A percentile compares a stretch with the other conserved stretches of the same genome.
These are phyloP conservation scores for Microctonus hyperodae DNA, from an alignment of 2,888 invertebrate species.

Conservation along the genomic window DNA sequence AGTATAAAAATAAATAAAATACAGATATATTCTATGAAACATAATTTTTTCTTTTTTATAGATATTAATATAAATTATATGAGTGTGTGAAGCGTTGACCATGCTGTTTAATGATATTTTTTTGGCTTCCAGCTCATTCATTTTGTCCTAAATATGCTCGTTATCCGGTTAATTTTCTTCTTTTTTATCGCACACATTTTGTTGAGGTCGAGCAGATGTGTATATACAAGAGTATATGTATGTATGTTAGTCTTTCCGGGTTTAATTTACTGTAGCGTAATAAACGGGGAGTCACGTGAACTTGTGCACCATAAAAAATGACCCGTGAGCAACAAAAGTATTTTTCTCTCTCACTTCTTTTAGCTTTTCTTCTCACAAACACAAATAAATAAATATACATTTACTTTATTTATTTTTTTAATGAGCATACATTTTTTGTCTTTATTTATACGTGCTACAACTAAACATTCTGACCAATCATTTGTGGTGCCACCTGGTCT, in stretches of 20 bases:
- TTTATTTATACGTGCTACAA: not conserved
- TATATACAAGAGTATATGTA: not conserved
- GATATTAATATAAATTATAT: too few species aligned
- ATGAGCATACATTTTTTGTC: not conserved
- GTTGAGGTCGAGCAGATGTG: slow-evolving; percentile 16
- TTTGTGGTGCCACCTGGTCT: not conserved
- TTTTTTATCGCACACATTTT: slow-evolving; percentile 8
- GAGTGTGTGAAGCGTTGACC: not conserved
- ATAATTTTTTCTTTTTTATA: too few species aligned
- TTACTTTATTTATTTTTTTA: not conserved
- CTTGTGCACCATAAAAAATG: slow-evolving; percentile 17
- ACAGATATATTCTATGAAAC: too few species aligned
- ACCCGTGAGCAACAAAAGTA: not conserved
- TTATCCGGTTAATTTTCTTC: slow-evolving; percentile 11
- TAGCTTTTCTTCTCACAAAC: not conserved
- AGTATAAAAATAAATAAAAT: too few species aligned
- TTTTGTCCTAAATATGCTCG: slow-evolving; percentile 9
- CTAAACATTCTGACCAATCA: not conserved
- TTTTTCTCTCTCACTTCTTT: slow-evolving; percentile 1
- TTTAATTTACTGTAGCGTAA: slow-evolving; percentile 31
- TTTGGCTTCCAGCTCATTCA: slow-evolving; percentile 13
- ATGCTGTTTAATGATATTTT: slow-evolving; percentile 8
- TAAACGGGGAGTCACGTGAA: slow-evolving; percentile 25
- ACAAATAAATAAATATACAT: too few species aligned
- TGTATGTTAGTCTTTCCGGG: slow-evolving; percentile 27